phyloP scores from a whole-genome alignment of 1,140 invertebrate genomes.

The Cherax quadricarinatus region DNA sequence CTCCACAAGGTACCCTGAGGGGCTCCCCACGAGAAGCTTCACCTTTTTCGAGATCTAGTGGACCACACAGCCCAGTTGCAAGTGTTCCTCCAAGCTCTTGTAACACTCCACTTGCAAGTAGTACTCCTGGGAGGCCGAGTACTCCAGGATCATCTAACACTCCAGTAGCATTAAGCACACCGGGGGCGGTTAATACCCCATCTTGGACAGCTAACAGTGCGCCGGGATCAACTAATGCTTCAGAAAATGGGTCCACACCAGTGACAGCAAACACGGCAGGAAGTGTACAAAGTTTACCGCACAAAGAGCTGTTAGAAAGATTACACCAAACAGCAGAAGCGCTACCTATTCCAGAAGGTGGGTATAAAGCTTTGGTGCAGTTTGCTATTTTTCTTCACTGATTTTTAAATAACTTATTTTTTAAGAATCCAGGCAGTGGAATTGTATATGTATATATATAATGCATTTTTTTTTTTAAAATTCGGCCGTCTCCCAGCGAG shows the following conservation, averaged over 20 bases:
- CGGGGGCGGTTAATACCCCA: neutral
- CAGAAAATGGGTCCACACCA: neutral
- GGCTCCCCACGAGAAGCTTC: conserved; percentile 68
- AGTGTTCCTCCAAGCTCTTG: conserved; percentile 1
- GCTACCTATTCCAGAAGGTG: conserved; percentile 72
- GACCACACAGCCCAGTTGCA: conserved; percentile 45
- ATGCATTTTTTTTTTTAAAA: too few species aligned
- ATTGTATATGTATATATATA: neutral
- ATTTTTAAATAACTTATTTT: too few species aligned
- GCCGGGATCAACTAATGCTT: neutral
- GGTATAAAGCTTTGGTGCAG: neutral
- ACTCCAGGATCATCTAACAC: conserved; percentile 27
- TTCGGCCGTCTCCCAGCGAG: too few species aligned
- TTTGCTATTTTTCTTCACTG: too few species aligned
- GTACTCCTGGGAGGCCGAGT: conserved; percentile 18
- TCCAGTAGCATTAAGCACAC: conserved; percentile 7
- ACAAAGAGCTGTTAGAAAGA: conserved; percentile 73
- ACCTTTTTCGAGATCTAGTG: conserved; percentile 70
- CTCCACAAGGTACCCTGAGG: conserved; percentile 58
- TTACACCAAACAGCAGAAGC: conserved; percentile 74
- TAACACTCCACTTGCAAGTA: conserved; percentile 8
- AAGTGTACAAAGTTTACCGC: conserved; percentile 41
- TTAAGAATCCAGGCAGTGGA: neutral
- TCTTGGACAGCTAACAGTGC: conserved; percentile 4
- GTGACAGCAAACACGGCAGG: conserved; percentile 14